Evolutionary conservation across 2,888 invertebrate species (phyloP).

Genomic region (Pseudanteris insignis): DNA sequence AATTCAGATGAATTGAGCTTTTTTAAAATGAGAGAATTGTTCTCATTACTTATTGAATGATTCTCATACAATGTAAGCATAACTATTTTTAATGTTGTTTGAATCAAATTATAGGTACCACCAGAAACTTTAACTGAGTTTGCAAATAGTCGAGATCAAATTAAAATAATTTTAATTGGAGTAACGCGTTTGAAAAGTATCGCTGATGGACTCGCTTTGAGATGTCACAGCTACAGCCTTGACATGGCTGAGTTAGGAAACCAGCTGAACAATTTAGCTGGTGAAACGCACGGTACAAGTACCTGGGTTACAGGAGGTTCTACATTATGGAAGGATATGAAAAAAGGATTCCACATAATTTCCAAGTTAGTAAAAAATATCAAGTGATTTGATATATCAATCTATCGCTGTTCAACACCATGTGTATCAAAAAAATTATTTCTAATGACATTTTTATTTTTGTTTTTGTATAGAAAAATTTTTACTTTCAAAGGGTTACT

Average conservation of each 20-base stretch:
- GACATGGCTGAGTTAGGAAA: slow-evolving; percentile 70
- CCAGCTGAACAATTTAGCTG: slow-evolving; percentile 68
- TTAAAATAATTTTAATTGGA: slow-evolving; percentile 68
- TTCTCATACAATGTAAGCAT: background rate
- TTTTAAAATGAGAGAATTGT: too few species aligned
- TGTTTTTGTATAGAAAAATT: too few species aligned
- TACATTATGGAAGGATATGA: slow-evolving; percentile 68
- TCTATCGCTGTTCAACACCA: too few species aligned
- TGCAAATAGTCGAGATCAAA: slow-evolving; percentile 70
- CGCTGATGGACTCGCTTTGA: slow-evolving; percentile 66
- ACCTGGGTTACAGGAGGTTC: slow-evolving; percentile 66
- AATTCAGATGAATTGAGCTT: too few species aligned
- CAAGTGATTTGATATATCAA: too few species aligned
- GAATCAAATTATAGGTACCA: slow-evolving; percentile 54
- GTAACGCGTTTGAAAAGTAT: slow-evolving; percentile 70
- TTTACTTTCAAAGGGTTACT: background rate
- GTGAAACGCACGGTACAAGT: slow-evolving; percentile 62
- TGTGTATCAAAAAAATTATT: too few species aligned
- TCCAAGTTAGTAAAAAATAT: slow-evolving; percentile 66
- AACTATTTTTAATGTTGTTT: background rate
- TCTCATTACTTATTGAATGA: too few species aligned
- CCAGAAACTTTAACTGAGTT: slow-evolving; percentile 69
- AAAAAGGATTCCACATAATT: slow-evolving; percentile 68
- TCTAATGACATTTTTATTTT: too few species aligned
- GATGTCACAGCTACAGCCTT: slow-evolving; percentile 67